These are phyloP conservation scores for Macaca nemestrina DNA, from an alignment of 2,113 vertebrate species.

Conservation along the genomic window DNA sequence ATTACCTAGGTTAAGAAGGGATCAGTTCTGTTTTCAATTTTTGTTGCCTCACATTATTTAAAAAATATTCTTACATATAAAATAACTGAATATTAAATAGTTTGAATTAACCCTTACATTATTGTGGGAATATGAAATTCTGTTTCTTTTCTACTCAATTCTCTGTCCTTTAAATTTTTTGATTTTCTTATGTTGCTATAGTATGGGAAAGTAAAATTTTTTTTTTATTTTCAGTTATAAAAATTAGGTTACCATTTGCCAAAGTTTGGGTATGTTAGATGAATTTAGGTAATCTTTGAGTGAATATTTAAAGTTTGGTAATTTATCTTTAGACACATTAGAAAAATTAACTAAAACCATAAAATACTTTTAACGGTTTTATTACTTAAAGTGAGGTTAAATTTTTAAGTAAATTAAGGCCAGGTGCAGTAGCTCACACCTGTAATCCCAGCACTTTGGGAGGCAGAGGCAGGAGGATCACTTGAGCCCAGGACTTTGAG, in stretches of 20 bases:
- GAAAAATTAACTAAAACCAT: slow-evolving; percentile 24
- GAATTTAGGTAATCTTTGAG: slow-evolving; percentile 35
- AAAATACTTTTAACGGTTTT: slow-evolving; percentile 9
- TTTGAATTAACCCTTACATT: slow-evolving; percentile 28
- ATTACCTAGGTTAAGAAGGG: slow-evolving; percentile 34
- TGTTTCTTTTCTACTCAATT: slow-evolving; percentile 27
- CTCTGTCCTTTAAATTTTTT: slow-evolving; percentile 20
- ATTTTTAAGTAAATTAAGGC: background rate
- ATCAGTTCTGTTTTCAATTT: slow-evolving; percentile 33
- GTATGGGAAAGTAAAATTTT: too few species aligned
- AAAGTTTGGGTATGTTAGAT: background rate
- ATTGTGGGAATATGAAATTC: slow-evolving; percentile 9
- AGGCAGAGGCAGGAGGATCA: too few species aligned
- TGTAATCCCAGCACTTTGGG: too few species aligned
- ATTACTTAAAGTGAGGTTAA: background rate
- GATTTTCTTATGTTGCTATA: background rate
- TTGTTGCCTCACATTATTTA: background rate
- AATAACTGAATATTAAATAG: background rate
- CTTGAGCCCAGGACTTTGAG: too few species aligned
- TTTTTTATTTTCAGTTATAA: background rate
- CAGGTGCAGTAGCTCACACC: too few species aligned
- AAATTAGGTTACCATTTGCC: background rate
- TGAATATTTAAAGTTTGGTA: slow-evolving; percentile 23
- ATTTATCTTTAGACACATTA: slow-evolving; percentile 29
- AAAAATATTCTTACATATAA: background rate